These are phyloP conservation scores for Pteropus rufus DNA, from an alignment of 2,797 vertebrate genomes.

Conservation along the genomic window DNA sequence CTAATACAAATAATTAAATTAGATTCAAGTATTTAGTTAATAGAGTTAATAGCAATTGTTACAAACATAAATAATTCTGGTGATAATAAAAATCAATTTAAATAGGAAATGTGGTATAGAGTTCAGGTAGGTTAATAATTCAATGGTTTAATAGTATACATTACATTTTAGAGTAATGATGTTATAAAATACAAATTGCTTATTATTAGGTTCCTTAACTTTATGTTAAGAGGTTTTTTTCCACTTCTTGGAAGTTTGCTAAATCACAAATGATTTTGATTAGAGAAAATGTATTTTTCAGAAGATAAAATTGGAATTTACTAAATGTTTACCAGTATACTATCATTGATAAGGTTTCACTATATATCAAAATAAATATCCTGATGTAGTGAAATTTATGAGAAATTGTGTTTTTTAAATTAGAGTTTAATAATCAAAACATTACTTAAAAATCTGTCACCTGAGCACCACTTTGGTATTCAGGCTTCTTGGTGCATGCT, in stretches of 20 bases:
- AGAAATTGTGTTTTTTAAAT: not conserved
- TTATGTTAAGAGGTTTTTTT: not conserved
- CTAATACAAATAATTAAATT: constrained; percentile 18
- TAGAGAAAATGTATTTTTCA: not conserved
- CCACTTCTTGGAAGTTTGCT: not conserved
- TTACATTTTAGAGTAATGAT: not conserved
- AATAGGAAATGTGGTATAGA: not conserved
- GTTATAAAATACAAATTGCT: not conserved
- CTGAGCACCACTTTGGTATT: not conserved
- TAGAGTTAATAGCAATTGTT: not conserved
- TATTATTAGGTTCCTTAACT: not conserved
- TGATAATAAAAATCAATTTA: not conserved
- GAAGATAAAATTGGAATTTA: not conserved
- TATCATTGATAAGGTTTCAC: not conserved
- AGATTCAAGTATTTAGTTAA: not conserved
- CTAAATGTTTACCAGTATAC: not conserved
- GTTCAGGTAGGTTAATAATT: not conserved
- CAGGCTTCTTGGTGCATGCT: not conserved
- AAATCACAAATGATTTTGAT: not conserved
- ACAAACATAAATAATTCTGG: not conserved
- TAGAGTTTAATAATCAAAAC: not conserved
- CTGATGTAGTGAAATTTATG: not conserved
- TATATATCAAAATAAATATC: not conserved
- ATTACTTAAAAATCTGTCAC: not conserved
- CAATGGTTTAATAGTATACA: not conserved